phyloP scores from a whole-genome alignment of 2,888 invertebrate species.

The Esperia sulphurella region DNA sequence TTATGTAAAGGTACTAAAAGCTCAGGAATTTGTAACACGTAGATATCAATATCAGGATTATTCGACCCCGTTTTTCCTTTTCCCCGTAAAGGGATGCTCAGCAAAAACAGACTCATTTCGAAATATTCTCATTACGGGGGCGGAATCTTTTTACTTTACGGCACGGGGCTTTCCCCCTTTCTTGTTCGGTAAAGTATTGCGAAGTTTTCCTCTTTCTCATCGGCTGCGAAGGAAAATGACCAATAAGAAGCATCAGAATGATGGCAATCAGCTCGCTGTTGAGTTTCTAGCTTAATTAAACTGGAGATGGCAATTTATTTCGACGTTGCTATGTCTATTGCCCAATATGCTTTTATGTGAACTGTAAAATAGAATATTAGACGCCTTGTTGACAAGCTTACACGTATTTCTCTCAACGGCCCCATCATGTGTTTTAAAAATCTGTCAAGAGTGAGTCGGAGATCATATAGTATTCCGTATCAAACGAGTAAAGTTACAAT shows the following conservation, averaged over 20 bases:
- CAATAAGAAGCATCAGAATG: conserved; percentile 63
- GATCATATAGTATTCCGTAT: neutral
- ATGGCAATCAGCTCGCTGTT: conserved; percentile 51
- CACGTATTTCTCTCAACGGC: conserved; percentile 45
- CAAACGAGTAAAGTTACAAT: too few species aligned
- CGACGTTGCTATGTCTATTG: conserved; percentile 15
- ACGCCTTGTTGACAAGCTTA: conserved; percentile 43
- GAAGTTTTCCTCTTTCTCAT: conserved; percentile 52
- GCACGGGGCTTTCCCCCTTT: conserved; percentile 46
- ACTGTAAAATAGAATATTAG: conserved; percentile 19
- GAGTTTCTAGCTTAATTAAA: conserved; percentile 57
- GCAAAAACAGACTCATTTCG: conserved; percentile 44
- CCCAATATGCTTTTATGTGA: conserved; percentile 2
- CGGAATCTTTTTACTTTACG: conserved; percentile 60
- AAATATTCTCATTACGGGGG: conserved; percentile 67
- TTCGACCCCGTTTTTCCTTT: conserved; percentile 36
- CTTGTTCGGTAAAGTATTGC: conserved; percentile 53
- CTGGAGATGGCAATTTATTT: conserved; percentile 37
- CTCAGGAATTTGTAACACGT: conserved; percentile 25
- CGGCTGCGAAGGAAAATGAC: conserved; percentile 52
- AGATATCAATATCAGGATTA: conserved; percentile 47
- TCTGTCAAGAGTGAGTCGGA: conserved; percentile 14
- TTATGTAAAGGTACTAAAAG: conserved; percentile 32
- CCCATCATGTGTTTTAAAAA: conserved; percentile 31
- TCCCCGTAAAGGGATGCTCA: conserved; percentile 37